phyloP scores from a whole-genome alignment of 1,140 invertebrate species.

The Hermetia illucens region DNA sequence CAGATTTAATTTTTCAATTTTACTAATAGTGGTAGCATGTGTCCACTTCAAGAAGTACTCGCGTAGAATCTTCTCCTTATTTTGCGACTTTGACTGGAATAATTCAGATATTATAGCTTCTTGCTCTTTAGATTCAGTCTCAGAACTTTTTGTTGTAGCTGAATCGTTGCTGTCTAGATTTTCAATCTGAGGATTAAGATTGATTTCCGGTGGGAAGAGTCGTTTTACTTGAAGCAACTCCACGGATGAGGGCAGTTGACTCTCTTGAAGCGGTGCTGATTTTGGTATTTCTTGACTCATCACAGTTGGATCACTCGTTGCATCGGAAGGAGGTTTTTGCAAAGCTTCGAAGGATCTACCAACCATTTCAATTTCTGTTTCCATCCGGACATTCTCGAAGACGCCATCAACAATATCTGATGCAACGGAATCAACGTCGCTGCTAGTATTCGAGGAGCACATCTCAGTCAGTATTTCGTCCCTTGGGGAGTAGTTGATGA shows the following conservation, averaged over 20 bases:
- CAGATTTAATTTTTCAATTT: conserved; percentile 18
- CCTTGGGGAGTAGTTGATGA: conserved; percentile 8
- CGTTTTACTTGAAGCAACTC: too few relatives aligned
- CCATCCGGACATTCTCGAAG: conserved; percentile 19
- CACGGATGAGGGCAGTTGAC: too few relatives aligned
- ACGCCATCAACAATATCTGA: conserved; percentile 26
- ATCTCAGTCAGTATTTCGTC: conserved; percentile 16
- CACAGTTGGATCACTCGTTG: background rate
- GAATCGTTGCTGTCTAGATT: background rate
- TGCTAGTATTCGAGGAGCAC: conserved; percentile 26
- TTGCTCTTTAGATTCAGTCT: conserved; percentile 10
- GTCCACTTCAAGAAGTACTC: conserved; percentile 30
- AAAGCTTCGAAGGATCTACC: background rate
- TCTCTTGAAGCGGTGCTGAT: too few relatives aligned
- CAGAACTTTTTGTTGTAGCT: background rate
- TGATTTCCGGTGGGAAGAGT: too few relatives aligned
- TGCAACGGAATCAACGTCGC: conserved; percentile 26
- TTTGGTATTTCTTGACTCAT: too few relatives aligned
- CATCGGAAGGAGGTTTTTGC: background rate
- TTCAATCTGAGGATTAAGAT: too few relatives aligned
- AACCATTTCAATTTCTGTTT: conserved; percentile 12
- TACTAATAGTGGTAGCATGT: conserved; percentile 24
- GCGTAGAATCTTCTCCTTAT: conserved; percentile 14
- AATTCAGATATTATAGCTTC: conserved; percentile 20
- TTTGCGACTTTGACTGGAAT: conserved; percentile 12